Percentiles rank a stretch among this genome's conserved stretches.
phyloP scores from a whole-genome alignment of 1,140 invertebrate species.

The Lycorma delicatula region DNA sequence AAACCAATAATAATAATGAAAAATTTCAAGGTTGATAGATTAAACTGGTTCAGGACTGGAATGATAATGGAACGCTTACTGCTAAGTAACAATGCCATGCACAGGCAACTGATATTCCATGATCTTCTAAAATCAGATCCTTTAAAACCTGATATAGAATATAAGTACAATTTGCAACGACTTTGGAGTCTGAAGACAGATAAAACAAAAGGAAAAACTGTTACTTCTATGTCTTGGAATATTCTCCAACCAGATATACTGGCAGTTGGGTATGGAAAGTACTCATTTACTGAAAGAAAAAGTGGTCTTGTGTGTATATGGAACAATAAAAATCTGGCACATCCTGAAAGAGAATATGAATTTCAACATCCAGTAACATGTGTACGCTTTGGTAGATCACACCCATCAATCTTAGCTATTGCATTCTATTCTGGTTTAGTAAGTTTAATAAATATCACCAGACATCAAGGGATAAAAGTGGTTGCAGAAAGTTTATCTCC shows the following conservation, averaged over 20 bases:
- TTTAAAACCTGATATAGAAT: background rate
- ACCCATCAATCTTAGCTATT: slow-evolving; percentile 40
- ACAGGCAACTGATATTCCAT: background rate
- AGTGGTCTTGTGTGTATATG: slow-evolving; percentile 43
- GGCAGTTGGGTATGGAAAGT: slow-evolving; percentile 27
- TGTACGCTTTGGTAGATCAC: slow-evolving; percentile 39
- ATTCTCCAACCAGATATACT: slow-evolving; percentile 19
- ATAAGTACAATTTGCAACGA: background rate
- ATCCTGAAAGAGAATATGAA: slow-evolving; percentile 43
- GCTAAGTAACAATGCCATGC: background rate
- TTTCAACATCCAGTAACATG: slow-evolving; percentile 43
- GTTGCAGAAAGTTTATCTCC: slow-evolving; percentile 5
- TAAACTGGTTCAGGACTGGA: no score
- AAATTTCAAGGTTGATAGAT: background rate
- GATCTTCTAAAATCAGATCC: background rate
- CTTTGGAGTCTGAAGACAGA: background rate
- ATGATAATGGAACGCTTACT: slow-evolving; percentile 5
- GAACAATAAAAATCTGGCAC: slow-evolving; percentile 46
- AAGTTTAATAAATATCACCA: slow-evolving; percentile 6
- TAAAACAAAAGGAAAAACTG: background rate
- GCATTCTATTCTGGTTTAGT: slow-evolving; percentile 22
- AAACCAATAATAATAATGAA: background rate
- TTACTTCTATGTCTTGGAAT: slow-evolving; percentile 10
- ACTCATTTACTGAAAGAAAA: slow-evolving; percentile 4
- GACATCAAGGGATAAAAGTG: background rate